Evolutionary conservation across 2,797 vertebrate species (phyloP).

Genomic region (Phoeniculus purpureus): DNA sequence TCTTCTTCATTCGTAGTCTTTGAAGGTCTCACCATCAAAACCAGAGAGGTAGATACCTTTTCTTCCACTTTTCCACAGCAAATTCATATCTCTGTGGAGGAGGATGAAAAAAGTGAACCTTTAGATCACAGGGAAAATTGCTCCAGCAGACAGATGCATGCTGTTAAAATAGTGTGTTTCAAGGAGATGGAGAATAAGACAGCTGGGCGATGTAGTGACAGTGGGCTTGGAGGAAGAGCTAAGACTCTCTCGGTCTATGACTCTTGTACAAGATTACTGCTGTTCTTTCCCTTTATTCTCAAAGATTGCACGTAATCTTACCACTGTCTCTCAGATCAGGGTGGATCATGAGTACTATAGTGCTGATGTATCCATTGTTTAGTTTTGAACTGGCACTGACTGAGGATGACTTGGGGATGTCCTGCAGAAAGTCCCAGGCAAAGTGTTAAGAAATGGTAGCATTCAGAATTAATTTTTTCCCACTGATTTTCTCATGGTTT

Average conservation of each 20-base stretch:
- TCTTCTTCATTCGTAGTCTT: constrained; percentile 19
- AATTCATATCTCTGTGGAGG: not conserved
- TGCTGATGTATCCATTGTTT: not conserved
- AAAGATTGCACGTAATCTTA: constrained; percentile 1
- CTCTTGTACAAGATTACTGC: not conserved
- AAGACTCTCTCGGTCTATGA: not conserved
- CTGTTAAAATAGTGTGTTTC: not conserved
- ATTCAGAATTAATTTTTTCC: not conserved
- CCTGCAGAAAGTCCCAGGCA: not conserved
- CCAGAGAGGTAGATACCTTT: not conserved
- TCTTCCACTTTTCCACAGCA: not conserved
- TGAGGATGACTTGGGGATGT: not conserved
- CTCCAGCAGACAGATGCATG: not conserved
- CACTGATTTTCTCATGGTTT: not conserved
- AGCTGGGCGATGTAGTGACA: not conserved
- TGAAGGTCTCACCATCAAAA: not conserved
- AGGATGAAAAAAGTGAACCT: not conserved
- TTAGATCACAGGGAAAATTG: not conserved
- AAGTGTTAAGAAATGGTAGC: fast-evolving
- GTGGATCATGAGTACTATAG: not conserved
- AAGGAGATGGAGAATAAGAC: not conserved
- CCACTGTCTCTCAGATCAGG: not conserved
- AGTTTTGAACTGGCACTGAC: not conserved
- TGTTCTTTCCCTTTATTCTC: constrained; percentile 9
- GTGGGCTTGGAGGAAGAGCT: not conserved